phyloP scores from a whole-genome alignment of 2,888 invertebrate genomes.

The Actias luna region DNA sequence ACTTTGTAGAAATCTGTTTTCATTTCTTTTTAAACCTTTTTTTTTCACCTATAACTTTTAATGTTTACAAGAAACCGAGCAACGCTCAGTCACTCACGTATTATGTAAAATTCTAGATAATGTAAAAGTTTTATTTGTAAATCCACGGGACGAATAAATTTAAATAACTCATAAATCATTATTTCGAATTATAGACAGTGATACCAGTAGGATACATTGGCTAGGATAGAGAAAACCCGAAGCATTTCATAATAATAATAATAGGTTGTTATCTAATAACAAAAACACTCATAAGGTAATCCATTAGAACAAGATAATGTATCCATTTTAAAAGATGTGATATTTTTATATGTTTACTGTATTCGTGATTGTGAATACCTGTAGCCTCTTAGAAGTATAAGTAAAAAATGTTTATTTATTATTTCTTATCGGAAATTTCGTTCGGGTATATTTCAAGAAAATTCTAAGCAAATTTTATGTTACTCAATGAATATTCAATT shows the following conservation, averaged over 20 bases:
- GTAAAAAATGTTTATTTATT: not conserved
- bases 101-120: no score
- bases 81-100: no score
- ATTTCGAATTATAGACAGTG: not conserved
- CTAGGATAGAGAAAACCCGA: no score
- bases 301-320: not conserved
- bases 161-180: not conserved
- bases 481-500: slow-evolving; percentile 44
- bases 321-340: not conserved
- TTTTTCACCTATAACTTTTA: no score
- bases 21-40: no score
- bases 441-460: slow-evolving; percentile 13
- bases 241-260: not conserved
- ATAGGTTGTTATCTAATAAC: not conserved
- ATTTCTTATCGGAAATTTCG: not conserved
- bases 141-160: no score
- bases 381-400: not conserved
- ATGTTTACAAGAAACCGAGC: no score
- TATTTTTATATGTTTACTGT: not conserved
- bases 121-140: no score
- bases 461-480: slow-evolving; percentile 37
- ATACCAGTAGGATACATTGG: no score
- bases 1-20: no score
- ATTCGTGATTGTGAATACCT: not conserved
- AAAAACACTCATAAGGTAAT: not conserved